Conservation (phyloP, 2,113 vertebrate species). For the Syrmaticus mikado region DNA sequence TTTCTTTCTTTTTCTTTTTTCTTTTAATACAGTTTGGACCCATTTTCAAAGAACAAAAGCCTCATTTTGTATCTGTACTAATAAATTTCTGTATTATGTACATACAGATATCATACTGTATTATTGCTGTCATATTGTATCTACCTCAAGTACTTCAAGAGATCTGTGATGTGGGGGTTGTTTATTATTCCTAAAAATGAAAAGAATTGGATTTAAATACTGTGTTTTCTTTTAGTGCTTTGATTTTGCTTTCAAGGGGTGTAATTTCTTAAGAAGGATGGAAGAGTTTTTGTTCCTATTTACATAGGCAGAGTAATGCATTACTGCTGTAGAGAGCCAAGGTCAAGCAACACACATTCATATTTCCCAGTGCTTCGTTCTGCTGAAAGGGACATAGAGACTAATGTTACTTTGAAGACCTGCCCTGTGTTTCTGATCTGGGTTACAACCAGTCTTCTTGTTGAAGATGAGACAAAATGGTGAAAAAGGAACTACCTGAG, state of each 20-base stretch:
- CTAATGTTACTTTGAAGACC: neutral
- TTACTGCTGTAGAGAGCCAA: neutral
- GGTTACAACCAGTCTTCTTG: neutral
- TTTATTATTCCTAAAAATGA: neutral
- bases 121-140: neutral
- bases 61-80: neutral
- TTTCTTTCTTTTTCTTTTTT: neutral
- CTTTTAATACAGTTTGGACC: neutral
- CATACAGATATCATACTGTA: neutral
- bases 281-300: neutral
- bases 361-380: accelerated
- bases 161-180: neutral
- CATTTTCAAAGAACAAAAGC: neutral
- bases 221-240: neutral
- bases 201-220: neutral
- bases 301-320: neutral
- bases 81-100: neutral
- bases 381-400: neutral
- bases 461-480: neutral
- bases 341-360: neutral
- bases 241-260: neutral
- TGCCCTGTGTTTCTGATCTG: neutral
- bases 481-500: neutral
- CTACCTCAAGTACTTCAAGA: neutral
- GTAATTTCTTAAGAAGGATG: neutral